Evolutionary conservation across 2,888 invertebrate genomes (phyloP).

Genomic region (Rotaria socialis): DNA sequence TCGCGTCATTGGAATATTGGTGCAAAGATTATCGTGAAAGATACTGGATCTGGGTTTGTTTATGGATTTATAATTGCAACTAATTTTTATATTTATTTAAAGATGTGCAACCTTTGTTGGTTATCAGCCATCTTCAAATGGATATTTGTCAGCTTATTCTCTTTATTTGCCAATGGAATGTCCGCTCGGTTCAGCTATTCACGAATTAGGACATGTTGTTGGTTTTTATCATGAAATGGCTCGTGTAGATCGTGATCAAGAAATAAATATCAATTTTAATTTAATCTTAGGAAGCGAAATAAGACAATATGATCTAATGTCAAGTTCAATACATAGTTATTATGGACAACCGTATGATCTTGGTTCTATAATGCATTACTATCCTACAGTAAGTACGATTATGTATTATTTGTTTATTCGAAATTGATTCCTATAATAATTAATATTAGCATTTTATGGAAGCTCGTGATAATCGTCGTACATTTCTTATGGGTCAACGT

Average conservation of each 20-base stretch:
- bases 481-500: slow-evolving; percentile 45
- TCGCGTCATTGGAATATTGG: slow-evolving; percentile 20
- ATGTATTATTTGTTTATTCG: no score
- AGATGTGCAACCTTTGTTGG: slow-evolving; percentile 46
- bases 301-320: slow-evolving; percentile 44
- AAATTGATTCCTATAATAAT: no score
- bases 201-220: slow-evolving; percentile 45
- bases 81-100: not conserved
- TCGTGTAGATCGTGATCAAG: slow-evolving; percentile 37
- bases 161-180: slow-evolving; percentile 42
- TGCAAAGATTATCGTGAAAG: not conserved
- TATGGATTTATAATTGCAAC: not conserved
- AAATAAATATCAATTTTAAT: slow-evolving; percentile 38
- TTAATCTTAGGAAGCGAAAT: slow-evolving; percentile 32
- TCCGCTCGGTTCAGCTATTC: slow-evolving; percentile 44
- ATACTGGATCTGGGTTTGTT: not conserved
- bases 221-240: slow-evolving; percentile 46
- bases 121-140: slow-evolving; percentile 13
- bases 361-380: slow-evolving; percentile 46
- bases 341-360: slow-evolving; percentile 44
- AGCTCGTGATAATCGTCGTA: slow-evolving; percentile 34
- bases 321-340: slow-evolving; percentile 38
- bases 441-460: not conserved
- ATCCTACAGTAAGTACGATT: slow-evolving; percentile 36
- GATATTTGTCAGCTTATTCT: not conserved